Evolutionary conservation across 2,113 vertebrate genomes (phyloP).

Genomic region (Sylvilagus bachmani): DNA sequence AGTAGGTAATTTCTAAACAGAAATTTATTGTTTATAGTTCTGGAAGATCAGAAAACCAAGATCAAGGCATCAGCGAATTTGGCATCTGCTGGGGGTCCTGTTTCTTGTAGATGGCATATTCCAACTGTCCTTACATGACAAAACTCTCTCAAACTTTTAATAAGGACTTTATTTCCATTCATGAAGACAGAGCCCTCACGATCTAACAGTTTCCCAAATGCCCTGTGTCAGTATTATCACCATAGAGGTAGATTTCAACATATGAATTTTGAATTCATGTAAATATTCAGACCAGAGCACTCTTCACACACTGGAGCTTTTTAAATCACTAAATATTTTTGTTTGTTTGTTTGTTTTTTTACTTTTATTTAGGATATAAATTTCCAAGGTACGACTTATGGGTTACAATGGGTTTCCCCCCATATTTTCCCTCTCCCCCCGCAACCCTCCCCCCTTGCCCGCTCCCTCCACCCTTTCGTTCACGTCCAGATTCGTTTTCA

Average conservation of each 20-base stretch:
- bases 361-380: too few species aligned
- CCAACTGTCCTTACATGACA: neutral
- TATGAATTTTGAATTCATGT: neutral
- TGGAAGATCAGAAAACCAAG: neutral
- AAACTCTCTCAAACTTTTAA: neutral
- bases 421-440: too few species aligned
- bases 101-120: neutral
- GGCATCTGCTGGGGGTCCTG: neutral
- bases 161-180: neutral
- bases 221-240: neutral
- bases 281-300: neutral
- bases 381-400: too few species aligned
- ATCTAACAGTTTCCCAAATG: neutral
- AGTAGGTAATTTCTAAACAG: neutral
- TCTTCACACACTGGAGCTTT: neutral
- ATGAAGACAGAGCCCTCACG: too few species aligned
- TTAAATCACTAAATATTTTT: conserved; percentile 36
- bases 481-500: too few species aligned
- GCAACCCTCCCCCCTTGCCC: too few species aligned
- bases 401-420: too few species aligned
- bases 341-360: too few species aligned
- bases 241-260: neutral
- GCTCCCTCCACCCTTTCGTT: too few species aligned
- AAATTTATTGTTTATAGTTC: neutral
- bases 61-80: neutral